phyloP scores from a whole-genome alignment of 2,797 vertebrate species.

The Phataginus tricuspis region DNA sequence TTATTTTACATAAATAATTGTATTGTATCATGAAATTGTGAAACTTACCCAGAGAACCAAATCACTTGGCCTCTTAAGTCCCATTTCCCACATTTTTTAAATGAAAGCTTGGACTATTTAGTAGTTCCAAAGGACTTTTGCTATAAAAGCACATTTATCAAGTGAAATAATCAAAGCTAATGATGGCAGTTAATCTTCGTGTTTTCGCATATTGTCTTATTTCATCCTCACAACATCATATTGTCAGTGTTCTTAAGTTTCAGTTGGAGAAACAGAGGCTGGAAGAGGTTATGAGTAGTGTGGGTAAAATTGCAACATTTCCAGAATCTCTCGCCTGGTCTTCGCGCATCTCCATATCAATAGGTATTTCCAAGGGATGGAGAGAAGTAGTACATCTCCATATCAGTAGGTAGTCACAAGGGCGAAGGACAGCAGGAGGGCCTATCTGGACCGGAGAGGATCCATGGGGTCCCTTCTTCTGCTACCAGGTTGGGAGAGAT shows the following conservation, averaged over 20 bases:
- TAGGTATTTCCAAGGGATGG: too few relatives aligned
- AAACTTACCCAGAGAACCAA: conserved; percentile 41
- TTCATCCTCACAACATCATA: neutral
- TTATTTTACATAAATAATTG: conserved; percentile 55
- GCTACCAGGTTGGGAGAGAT: too few relatives aligned
- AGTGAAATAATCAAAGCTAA: conserved; percentile 21
- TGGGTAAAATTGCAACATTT: too few relatives aligned
- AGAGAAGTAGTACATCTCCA: too few relatives aligned
- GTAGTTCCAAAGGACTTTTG: neutral
- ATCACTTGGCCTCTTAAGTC: neutral
- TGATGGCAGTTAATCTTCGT: neutral
- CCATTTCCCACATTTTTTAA: neutral
- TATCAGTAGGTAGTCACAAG: too few relatives aligned
- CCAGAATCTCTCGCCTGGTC: too few relatives aligned
- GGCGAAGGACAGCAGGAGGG: too few relatives aligned
- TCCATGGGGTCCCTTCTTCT: too few relatives aligned
- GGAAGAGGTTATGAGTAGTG: neutral
- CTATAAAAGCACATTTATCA: neutral
- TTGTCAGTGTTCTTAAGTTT: neutral
- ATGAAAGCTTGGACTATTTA: neutral
- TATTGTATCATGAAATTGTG: conserved; percentile 5
- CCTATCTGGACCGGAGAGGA: too few relatives aligned
- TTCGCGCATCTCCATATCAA: too few relatives aligned
- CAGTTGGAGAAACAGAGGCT: neutral
- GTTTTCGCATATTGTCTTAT: neutral